Base-by-base conservation (phyloP, 2,888 invertebrate genomes). In the Chironomus tentans region DNA sequence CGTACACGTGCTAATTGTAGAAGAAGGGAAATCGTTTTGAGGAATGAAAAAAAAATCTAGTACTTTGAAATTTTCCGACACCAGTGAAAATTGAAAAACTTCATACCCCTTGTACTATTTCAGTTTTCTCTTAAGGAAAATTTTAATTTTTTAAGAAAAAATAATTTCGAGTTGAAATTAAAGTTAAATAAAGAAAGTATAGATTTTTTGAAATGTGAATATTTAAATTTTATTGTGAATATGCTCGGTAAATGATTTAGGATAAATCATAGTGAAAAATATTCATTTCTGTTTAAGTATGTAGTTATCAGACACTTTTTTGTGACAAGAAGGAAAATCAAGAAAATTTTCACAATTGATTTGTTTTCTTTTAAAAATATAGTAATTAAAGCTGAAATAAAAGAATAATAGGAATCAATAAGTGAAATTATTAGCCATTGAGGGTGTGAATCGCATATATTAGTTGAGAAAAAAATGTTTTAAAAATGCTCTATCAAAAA, bases 301-400 rank as follows among this genome's bases (percentile, higher is more conserved):
- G 24, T 24, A 65, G 65, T 65, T 65, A 65, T 65, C 65, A 65
- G 65, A 65, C 65, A 65, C 6, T 21, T 62, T 62, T 62, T 62
- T 62, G 62, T 18, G 12, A 24, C 22, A 65, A 22, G n/a, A 65
- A 65, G n/a, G 21, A 65, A 24, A 22, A 65, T 21, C 12, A 65
- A 65, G 21, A 24, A 62, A 62, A 15, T 24, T 65, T 24, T 65
- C 62, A 15, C 22, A 24, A 7, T 56, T 7, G 56, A 22, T 38
- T 38, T 65, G 65, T 24, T 65, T 65, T 21, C 12, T 12, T 21
- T 1, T 65, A 24, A 21, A 24, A 65, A 6, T 3, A 22, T 21
- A 21, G 13, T 4, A 4, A 65, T 22, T 18, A 65, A 65, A 65
- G 5, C 10, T 22, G 12, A 21, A 38, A 10, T 38, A 56, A 18